A percentile compares a stretch with the other conserved stretches of the same genome.
Conservation (phyloP, 2,888 invertebrate genomes). For the Leptinotarsa rubiginosa region DNA sequence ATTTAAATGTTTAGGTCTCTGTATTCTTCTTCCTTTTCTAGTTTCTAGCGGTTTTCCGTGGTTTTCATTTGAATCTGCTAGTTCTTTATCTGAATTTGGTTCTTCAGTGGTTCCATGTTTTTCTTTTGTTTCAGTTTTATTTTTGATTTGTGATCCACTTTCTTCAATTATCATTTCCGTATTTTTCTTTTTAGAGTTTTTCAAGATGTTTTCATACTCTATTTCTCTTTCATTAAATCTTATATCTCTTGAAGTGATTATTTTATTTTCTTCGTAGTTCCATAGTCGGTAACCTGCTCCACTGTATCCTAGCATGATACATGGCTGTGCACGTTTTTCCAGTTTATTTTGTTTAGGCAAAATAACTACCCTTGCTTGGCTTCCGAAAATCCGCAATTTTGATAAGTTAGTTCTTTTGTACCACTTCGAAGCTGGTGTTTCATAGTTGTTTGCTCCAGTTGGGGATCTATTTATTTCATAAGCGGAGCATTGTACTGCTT, state of each 20-base stretch:
- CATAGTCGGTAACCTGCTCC: constrained; percentile 48
- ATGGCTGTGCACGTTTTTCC: constrained; percentile 42
- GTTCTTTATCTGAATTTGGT: constrained; percentile 26
- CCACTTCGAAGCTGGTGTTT: constrained; percentile 44
- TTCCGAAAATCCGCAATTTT: constrained; percentile 48
- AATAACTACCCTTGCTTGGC: constrained; percentile 44
- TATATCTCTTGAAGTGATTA: constrained; percentile 45
- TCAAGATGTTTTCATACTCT: constrained; percentile 30
- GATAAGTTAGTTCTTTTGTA: constrained; percentile 44
- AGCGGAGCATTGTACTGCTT: constrained; percentile 47
- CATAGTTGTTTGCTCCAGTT: constrained; percentile 39
- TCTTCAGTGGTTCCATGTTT: constrained; percentile 25
- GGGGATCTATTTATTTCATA: constrained; percentile 50
- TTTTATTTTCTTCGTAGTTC: constrained; percentile 43
- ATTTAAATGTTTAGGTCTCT: constrained; percentile 31
- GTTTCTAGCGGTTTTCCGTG: constrained; percentile 21
- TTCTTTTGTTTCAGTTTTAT: not conserved
- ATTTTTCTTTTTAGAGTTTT: constrained; percentile 1
- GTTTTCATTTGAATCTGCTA: constrained; percentile 2
- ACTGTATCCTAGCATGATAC: constrained; percentile 50
- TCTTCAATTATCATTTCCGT: not conserved
- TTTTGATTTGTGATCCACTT: not conserved
- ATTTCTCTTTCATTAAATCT: constrained; percentile 45
- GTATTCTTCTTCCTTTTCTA: constrained; percentile 36
- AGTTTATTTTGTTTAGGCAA: constrained; percentile 48